Evolutionary conservation across 2,888 invertebrate species (phyloP).

Genomic region (Miltochrista miniata): DNA sequence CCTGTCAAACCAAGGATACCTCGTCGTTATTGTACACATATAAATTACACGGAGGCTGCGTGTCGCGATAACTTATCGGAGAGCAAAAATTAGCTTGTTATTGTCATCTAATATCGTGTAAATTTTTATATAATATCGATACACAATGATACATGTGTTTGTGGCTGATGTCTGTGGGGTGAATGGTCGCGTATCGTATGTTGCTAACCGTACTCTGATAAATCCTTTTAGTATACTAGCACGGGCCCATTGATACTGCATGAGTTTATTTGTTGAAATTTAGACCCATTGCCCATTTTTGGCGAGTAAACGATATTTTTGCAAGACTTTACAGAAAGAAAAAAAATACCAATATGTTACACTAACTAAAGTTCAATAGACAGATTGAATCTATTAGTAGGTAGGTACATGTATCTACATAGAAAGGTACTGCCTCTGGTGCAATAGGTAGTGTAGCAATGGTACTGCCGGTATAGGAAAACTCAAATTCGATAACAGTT

Average conservation of each 20-base stretch:
- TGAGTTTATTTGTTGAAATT: neutral
- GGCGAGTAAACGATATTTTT: too few species aligned
- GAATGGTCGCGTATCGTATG: slow-evolving; percentile 47
- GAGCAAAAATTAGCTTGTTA: slow-evolving; percentile 34
- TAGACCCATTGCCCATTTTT: too few species aligned
- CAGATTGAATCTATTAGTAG: too few species aligned
- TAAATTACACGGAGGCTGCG: slow-evolving; percentile 32
- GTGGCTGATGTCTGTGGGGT: slow-evolving; percentile 36
- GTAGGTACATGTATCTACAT: too few species aligned
- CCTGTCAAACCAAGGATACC: slow-evolving; percentile 40
- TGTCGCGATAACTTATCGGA: slow-evolving; percentile 35
- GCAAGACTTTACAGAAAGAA: too few species aligned
- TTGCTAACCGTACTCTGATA: slow-evolving; percentile 43
- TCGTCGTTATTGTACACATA: slow-evolving; percentile 27
- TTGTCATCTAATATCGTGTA: slow-evolving; percentile 41
- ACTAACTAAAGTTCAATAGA: too few species aligned
- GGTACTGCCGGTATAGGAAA: too few species aligned
- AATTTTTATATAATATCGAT: slow-evolving; percentile 40
- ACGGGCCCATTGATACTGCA: slow-evolving; percentile 1
- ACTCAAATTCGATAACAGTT: too few species aligned
- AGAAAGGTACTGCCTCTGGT: too few species aligned
- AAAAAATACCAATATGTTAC: too few species aligned
- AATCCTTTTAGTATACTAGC: slow-evolving; percentile 36
- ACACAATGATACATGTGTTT: slow-evolving; percentile 20
- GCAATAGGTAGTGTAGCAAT: too few species aligned